Base-by-base conservation (phyloP, 2,797 vertebrate genomes). In the Myotis myotis region DNA sequence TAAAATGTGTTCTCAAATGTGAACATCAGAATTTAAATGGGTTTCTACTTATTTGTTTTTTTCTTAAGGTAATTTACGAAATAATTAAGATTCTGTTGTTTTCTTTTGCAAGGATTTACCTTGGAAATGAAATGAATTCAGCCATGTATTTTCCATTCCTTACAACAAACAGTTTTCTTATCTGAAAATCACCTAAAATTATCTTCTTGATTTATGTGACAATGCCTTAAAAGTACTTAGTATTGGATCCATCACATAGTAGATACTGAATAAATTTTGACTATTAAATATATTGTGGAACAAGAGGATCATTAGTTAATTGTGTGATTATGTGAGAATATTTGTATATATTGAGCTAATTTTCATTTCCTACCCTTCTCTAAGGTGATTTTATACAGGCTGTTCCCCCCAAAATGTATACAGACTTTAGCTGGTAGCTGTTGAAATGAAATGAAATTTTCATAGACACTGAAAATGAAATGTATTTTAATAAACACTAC, bases 1-100 rank as follows among this genome's bases (percentile, higher is more conserved):
- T 72, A 23, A 66, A 36, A 91, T 88, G 62, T 8, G 83, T 74
- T 97, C 88, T 87, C 44, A 92, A 47, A 33, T 92, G 7, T 23
- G 94, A 47, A 74, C 15, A 49, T 87, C 13, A 93, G 36, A 95
- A 28, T 93, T 95, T 94, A 70, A 93, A 92, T 93, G 89, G 62
- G 3, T 85, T 88, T 93, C 33, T 95, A n/a, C 12, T 94, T 88
- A 8, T 36, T 86, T 13, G n/a, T 75, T 75, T 93, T 93, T 95
- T 94, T 60, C 66, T 93, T 95, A 94, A 95, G 62, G 33, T 83
- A 85, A 68, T 94, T 90, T 93, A 62, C 75, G 44, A 95, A 93
- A 28, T 95, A 95, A 83, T 82, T 78, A 91, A 83, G 33, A 78
- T 62, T 90, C 36, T 78, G 2, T 85, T 84, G 2, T 74, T 15